Percentiles rank a stretch among this genome's conserved stretches.
Evolutionary conservation across 1,140 invertebrate genomes (phyloP).

Genomic region (Euura lappo): DNA sequence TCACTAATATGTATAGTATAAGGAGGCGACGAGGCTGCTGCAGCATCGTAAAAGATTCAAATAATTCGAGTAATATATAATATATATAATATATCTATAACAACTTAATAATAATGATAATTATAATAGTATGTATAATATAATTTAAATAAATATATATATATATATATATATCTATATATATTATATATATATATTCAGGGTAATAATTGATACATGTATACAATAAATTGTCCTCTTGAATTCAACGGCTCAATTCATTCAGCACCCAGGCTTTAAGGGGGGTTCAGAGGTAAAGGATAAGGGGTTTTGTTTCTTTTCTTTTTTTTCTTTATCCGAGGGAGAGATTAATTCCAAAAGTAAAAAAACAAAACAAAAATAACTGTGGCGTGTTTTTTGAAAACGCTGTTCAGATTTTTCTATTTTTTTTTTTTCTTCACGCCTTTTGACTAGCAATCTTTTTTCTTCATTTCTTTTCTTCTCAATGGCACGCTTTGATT

Average conservation of each 20-base stretch:
- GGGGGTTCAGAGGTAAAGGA: no score
- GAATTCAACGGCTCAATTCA: background rate
- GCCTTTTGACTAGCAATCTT: background rate
- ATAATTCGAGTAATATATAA: background rate
- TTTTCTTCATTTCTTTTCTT: background rate
- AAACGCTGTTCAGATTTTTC: no score
- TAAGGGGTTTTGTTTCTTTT: no score
- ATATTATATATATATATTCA: conserved; percentile 4
- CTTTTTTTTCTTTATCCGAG: background rate
- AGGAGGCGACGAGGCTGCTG: background rate
- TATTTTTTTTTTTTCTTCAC: background rate
- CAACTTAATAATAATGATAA: no score
- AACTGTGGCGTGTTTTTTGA: no score
- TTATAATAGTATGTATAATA: no score
- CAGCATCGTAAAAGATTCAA: background rate
- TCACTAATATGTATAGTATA: background rate
- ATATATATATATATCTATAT: background rate
- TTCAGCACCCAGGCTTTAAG: no score
- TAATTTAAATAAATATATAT: background rate
- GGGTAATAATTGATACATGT: background rate
- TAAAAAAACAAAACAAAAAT: no score
- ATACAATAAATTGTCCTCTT: conserved; percentile 2
- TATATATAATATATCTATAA: background rate
- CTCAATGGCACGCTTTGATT: background rate
- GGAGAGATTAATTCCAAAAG: background rate